Conservation (phyloP, 2,888 invertebrate genomes). For the Magallana nippona region DNA sequence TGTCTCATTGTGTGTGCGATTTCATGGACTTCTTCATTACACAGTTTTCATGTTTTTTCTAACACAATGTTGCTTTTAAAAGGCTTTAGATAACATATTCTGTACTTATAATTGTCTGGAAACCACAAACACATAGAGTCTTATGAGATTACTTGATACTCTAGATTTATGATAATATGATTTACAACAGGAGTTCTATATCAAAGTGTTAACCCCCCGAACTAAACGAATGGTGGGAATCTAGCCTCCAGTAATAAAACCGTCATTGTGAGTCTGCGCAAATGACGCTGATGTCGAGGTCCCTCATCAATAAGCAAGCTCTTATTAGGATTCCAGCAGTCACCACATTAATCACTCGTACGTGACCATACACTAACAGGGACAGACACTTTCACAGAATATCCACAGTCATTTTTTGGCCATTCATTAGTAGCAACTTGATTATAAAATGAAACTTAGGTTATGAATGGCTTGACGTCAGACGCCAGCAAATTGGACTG, state of each 20-base stretch:
- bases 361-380: not conserved
- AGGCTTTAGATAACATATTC: not conserved
- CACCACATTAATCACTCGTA: not conserved
- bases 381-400: not conserved
- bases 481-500: too few species aligned
- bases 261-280: not conserved
- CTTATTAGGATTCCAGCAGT: slow-evolving; percentile 4
- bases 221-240: not conserved
- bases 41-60: not conserved
- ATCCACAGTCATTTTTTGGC: too few species aligned
- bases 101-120: not conserved
- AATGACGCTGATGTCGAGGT: not conserved
- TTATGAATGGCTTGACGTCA: too few species aligned
- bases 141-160: too few species aligned
- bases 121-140: not conserved
- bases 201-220: not conserved
- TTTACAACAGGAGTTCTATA: not conserved
- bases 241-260: slow-evolving; percentile 7
- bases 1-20: not conserved
- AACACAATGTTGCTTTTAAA: not conserved
- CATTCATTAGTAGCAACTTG: not conserved
- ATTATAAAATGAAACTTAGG: not conserved
- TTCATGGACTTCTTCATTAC: not conserved
- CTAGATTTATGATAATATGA: not conserved
- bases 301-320: not conserved